phyloP scores from a whole-genome alignment of 2,797 vertebrate genomes.

The Dallia pectoralis region DNA sequence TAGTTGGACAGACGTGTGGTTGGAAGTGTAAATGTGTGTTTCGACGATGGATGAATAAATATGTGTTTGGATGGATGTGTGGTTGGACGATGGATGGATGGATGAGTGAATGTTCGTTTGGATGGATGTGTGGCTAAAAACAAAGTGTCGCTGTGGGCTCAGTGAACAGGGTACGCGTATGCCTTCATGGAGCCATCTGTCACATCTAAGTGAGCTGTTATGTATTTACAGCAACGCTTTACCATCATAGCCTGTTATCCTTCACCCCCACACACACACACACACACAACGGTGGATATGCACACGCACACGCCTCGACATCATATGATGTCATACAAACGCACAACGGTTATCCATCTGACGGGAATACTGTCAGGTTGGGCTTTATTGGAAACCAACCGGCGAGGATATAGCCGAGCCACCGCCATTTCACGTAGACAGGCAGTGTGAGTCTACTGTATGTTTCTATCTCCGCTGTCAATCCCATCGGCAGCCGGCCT shows the following conservation, averaged over 20 bases:
- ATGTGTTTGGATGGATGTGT: too few species aligned
- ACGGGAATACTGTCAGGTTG: background rate
- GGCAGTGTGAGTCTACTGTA: background rate
- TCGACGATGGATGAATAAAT: background rate
- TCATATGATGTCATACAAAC: background rate
- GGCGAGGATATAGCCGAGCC: background rate
- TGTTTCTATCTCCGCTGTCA: background rate
- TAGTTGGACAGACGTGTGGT: too few species aligned
- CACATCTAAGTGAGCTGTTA: slow-evolving; percentile 9
- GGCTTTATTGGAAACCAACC: background rate
- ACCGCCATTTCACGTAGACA: background rate
- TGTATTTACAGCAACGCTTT: slow-evolving; percentile 7
- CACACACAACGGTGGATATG: background rate
- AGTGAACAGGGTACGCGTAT: background rate
- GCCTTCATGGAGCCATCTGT: slow-evolving; percentile 8
- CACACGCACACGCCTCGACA: background rate
- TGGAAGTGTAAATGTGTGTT: background rate
- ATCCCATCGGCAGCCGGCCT: background rate
- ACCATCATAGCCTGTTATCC: background rate
- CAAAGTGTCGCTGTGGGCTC: background rate
- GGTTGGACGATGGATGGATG: background rate
- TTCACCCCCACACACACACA: background rate
- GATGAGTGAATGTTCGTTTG: background rate
- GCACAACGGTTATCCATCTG: background rate
- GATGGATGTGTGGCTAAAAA: background rate